Base-by-base conservation (phyloP, 1,140 invertebrate genomes). In the Pseudomyrmex dendroicus region DNA sequence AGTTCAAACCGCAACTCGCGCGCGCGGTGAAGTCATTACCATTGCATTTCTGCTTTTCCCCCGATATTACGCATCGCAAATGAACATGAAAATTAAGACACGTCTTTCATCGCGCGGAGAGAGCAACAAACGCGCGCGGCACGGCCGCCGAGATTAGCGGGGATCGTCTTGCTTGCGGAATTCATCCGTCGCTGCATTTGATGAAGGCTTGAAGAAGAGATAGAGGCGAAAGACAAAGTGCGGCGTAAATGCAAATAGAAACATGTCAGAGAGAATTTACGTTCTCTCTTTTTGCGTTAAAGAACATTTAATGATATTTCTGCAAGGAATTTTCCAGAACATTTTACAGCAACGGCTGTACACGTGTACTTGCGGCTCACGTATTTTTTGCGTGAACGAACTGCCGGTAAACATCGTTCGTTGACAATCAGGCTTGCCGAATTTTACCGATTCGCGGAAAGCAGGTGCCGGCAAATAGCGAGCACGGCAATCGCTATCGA, bases 41-140 rank as follows among this genome's bases (percentile, higher is more conserved):
- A 25, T 54, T 73, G 12, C 61, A 62, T 82, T 54, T 73, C 35
- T 25, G 9, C 64, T 84, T 68, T 57, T 59, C 61, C 46, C 57
- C 46, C 62, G 59, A 50, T 61, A 54, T 82, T 73, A 68, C 61
- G 85, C 68, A 67, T 85, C 84, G 73, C 74, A 89, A 89, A 90
- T 84, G 89, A 89, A 87, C 86, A 83, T 64, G 82, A 86, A 91
- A 88, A 89, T 87, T 86, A 86, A 88, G 78, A 83, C 84, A 59
- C 57, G 68, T 25, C 54, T 74, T 82, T 72, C 85, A 72, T 84
- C 54, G 70, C 52, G 17, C 72, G 35, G 35, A 7, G 35, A 35
- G 17, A 77, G 50, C 35, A 70, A 70, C 83, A 68, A 68, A n/a
- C 35, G 66, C 4, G 59, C 50, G 48, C 48, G 74, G 48, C 82